Evolutionary conservation across 2,888 invertebrate genomes (phyloP).

Genomic region (Drosophila infuscata): DNA sequence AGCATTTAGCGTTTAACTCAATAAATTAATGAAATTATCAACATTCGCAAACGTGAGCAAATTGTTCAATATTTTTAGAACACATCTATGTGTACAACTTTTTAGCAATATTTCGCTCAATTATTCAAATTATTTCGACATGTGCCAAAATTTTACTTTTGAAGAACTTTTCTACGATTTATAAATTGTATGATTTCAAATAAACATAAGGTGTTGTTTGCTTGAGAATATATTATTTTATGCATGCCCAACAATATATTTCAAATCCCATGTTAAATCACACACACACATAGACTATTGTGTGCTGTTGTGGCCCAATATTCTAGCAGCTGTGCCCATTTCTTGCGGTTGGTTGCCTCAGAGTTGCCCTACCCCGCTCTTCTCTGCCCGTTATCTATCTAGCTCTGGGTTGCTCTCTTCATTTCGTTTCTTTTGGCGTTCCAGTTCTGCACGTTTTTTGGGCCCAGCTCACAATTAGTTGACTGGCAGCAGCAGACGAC

Average conservation of each 20-base stretch:
- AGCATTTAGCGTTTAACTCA: constrained; percentile 31
- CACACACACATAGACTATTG: neutral
- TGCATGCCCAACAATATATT: constrained; percentile 6
- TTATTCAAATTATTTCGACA: constrained; percentile 1
- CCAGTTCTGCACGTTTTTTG: constrained; percentile 54
- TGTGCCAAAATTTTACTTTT: neutral
- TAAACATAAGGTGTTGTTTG: neutral
- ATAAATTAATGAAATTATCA: constrained; percentile 41
- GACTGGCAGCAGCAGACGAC: constrained; percentile 11
- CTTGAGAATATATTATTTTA: neutral
- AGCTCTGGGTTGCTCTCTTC: constrained; percentile 7
- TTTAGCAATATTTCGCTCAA: neutral
- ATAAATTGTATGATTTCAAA: neutral
- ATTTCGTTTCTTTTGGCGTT: constrained; percentile 24
- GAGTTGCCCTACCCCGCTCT: neutral
- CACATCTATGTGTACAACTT: constrained; percentile 1
- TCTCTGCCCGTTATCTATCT: constrained; percentile 10
- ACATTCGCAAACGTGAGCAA: constrained; percentile 31
- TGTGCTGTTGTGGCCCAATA: constrained; percentile 49
- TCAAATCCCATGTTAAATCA: constrained; percentile 25
- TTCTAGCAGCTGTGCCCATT: constrained; percentile 61
- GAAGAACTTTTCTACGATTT: neutral
- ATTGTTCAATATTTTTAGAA: constrained; percentile 11
- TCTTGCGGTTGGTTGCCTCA: constrained; percentile 63
- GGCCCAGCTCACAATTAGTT: constrained; percentile 61